Conservation (phyloP, 2,888 invertebrate species). For the Ischnus inquisitorius region DNA sequence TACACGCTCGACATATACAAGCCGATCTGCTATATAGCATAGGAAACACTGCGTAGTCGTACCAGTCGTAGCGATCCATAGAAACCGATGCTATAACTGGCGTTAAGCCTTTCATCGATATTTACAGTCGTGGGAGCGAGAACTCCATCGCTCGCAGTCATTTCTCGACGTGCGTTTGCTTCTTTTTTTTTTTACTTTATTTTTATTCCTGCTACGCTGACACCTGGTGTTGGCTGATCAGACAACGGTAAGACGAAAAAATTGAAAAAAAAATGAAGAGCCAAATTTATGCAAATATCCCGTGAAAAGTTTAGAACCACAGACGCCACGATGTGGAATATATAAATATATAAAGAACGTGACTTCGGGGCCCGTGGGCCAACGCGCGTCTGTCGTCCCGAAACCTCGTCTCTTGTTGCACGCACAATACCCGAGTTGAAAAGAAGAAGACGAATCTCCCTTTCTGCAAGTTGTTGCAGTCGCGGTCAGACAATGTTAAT, state of each 20-base stretch:
- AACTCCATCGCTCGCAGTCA: conserved; percentile 43
- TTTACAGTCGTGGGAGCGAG: conserved; percentile 59
- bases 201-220: conserved; percentile 26
- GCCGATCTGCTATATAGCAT: conserved; percentile 7
- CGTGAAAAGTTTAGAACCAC: conserved; percentile 76
- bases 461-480: conserved; percentile 12
- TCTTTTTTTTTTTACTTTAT: conserved; percentile 18
- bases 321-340: conserved; percentile 76
- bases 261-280: conserved; percentile 15
- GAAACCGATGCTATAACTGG: conserved; percentile 64
- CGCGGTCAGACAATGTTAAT: background rate
- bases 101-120: conserved; percentile 65
- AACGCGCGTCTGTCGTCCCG: conserved; percentile 33
- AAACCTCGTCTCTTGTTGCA: conserved; percentile 21
- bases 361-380: conserved; percentile 29
- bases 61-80: conserved; percentile 37
- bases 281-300: conserved; percentile 79
- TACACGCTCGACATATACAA: conserved; percentile 2
- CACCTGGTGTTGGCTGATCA: conserved; percentile 22
- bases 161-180: conserved; percentile 5
- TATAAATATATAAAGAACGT: conserved; percentile 73
- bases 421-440: conserved; percentile 17
- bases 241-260: conserved; percentile 6
- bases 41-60: background rate
- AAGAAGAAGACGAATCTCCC: conserved; percentile 33